phyloP scores from a whole-genome alignment of 2,888 invertebrate species.

The Drosophila mulleri region DNA sequence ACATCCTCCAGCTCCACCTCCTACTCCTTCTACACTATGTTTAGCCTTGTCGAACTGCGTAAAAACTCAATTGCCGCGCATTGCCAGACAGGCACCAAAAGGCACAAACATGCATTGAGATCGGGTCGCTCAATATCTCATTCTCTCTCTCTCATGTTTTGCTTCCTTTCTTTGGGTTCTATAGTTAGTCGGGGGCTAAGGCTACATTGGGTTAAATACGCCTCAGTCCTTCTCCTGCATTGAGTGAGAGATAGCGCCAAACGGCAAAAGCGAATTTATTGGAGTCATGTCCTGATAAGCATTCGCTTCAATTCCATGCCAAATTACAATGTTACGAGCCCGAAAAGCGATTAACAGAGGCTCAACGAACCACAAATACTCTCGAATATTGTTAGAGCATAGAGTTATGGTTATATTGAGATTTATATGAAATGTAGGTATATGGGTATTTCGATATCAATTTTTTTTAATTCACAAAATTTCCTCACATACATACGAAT shows the following conservation, averaged over 20 bases:
- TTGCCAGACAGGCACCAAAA: conserved; percentile 46
- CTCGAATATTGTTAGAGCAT: conserved; percentile 12
- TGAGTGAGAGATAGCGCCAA: conserved; percentile 72
- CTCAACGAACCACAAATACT: conserved; percentile 31
- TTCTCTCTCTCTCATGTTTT: background rate
- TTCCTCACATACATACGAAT: no score
- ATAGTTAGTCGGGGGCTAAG: conserved; percentile 14
- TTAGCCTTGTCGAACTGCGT: conserved; percentile 74
- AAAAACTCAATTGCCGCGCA: conserved; percentile 78
- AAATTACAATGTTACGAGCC: conserved; percentile 74
- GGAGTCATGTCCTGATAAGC: conserved; percentile 80
- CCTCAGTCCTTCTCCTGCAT: conserved; percentile 31
- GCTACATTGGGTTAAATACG: conserved; percentile 64
- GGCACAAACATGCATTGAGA: conserved; percentile 54
- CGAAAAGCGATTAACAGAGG: conserved; percentile 7
- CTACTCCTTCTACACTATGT: conserved; percentile 20
- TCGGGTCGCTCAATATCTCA: conserved; percentile 14
- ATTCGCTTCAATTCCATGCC: conserved; percentile 68
- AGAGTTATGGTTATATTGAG: background rate
- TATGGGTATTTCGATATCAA: no score
- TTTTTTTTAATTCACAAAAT: no score
- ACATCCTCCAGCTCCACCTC: conserved; percentile 22
- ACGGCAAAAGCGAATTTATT: conserved; percentile 77
- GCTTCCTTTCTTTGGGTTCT: conserved; percentile 8
- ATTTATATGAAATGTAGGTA: no score